A percentile compares a stretch with the other conserved stretches of the same genome.
phyloP scores from a whole-genome alignment of 2,888 invertebrate genomes.

The Ochropacha duplaris region DNA sequence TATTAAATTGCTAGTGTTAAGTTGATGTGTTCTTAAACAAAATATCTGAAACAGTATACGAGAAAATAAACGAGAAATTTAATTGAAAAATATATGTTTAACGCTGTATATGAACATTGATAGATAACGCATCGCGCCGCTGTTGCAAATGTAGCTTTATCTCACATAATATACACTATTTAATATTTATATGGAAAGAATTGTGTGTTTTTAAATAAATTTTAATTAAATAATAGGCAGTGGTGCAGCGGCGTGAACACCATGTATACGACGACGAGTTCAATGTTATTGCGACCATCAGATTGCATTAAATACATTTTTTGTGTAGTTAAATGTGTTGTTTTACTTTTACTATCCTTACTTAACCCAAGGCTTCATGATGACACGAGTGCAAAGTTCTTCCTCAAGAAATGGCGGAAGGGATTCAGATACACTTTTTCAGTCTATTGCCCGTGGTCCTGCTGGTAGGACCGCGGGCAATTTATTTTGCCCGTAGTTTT shows the following conservation, averaged over 20 bases:
- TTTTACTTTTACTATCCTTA: slow-evolving; percentile 58
- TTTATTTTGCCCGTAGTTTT: too few relatives aligned
- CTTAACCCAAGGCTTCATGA: too few relatives aligned
- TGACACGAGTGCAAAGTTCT: too few relatives aligned
- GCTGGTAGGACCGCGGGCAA: too few relatives aligned
- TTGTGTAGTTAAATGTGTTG: slow-evolving; percentile 75
- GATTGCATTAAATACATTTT: slow-evolving; percentile 79
- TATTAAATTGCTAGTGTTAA: slow-evolving; percentile 62
- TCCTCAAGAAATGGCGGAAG: too few relatives aligned
- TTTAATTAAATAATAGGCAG: slow-evolving; percentile 31
- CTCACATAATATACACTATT: slow-evolving; percentile 42
- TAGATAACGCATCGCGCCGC: slow-evolving; percentile 52
- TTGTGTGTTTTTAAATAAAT: slow-evolving; percentile 32
- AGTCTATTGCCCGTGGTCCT: too few relatives aligned
- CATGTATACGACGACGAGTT: slow-evolving; percentile 80
- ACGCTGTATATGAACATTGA: slow-evolving; percentile 57
- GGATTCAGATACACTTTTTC: too few relatives aligned
- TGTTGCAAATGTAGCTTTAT: slow-evolving; percentile 32
- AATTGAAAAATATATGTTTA: slow-evolving; percentile 59
- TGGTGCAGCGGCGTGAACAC: slow-evolving; percentile 62
- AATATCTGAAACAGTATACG: slow-evolving; percentile 83
- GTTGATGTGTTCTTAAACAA: slow-evolving; percentile 80
- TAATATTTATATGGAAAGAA: slow-evolving; percentile 44
- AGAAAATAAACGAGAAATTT: slow-evolving; percentile 61
- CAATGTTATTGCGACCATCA: slow-evolving; percentile 81